Evolutionary conservation across 2,797 vertebrate species (phyloP).

Genomic region (Chaunax sp.): DNA sequence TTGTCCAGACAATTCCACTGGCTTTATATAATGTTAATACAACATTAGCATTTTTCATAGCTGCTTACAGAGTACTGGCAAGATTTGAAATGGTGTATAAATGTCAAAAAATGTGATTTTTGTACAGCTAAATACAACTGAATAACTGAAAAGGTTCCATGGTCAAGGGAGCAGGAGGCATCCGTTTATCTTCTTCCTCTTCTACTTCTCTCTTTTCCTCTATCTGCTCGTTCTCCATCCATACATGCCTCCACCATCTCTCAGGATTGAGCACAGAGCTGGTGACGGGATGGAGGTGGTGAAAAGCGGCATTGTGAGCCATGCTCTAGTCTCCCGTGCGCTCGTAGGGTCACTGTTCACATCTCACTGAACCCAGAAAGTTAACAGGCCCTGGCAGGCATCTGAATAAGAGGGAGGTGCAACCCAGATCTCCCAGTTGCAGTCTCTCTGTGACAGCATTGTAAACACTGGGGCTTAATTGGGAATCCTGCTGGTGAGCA

Average conservation of each 20-base stretch:
- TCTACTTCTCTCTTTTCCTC: neutral
- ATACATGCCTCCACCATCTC: conserved; percentile 32
- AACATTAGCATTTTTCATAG: neutral
- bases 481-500: conserved; percentile 51
- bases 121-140: conserved; percentile 8
- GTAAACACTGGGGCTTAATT: conserved; percentile 68
- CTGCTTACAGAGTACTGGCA: neutral
- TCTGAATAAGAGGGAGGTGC: conserved; percentile 72
- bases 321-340: conserved; percentile 31
- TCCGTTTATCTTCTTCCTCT: neutral
- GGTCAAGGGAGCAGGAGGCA: conserved; percentile 13
- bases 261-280: conserved; percentile 45
- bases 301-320: conserved; percentile 63
- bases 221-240: conserved; percentile 15
- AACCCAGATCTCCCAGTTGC: conserved; percentile 60
- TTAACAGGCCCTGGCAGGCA: conserved; percentile 77
- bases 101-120: conserved; percentile 12
- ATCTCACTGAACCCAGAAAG: conserved; percentile 73
- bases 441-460: conserved; percentile 52
- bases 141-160: conserved; percentile 6
- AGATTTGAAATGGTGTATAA: neutral
- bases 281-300: conserved; percentile 57
- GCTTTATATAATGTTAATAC: neutral
- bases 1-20: neutral
- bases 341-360: conserved; percentile 63